Percentiles rank a stretch among this genome's conserved stretches.
These are phyloP conservation scores for Hemibagrus wyckioides DNA, from an alignment of 2,113 vertebrate species.

Conservation along the genomic window DNA sequence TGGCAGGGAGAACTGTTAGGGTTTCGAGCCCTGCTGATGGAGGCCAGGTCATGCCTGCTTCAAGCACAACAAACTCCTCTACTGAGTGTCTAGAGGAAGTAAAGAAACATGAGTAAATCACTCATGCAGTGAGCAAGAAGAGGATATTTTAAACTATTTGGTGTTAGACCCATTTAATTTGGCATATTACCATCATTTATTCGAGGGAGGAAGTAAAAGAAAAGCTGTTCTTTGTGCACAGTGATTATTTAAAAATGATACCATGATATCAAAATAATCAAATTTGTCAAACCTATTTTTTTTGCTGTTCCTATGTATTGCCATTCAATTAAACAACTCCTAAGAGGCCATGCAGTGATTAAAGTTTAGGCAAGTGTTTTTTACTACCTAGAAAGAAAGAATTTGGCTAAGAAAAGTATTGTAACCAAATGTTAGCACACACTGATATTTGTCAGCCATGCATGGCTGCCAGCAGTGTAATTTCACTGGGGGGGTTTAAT, in stretches of 20 bases:
- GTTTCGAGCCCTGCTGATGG: conserved; percentile 34
- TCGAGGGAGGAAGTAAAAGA: not conserved
- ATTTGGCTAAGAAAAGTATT: conserved; percentile 44
- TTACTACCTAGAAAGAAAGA: not conserved
- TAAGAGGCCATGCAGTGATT: not conserved
- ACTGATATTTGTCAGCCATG: conserved; percentile 34
- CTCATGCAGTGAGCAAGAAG: not conserved
- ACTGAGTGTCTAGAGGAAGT: conserved; percentile 4
- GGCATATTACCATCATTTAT: not conserved
- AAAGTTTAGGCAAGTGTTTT: not conserved
- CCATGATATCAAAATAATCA: not conserved
- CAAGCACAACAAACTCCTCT: conserved; percentile 2
- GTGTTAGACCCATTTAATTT: not conserved
- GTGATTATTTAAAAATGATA: not conserved
- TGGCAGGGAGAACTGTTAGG: conserved; percentile 55
- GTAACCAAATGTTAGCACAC: conserved; percentile 40
- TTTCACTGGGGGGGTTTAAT: conserved; percentile 58
- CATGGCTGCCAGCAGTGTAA: conserved; percentile 62
- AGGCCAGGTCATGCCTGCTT: conserved; percentile 33
- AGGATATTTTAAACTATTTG: not conserved
- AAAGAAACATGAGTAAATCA: not conserved
- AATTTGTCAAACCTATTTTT: not conserved
- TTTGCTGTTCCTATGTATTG: not conserved
- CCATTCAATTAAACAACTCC: not conserved
- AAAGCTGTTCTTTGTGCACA: not conserved